Evolutionary conservation across 2,113 vertebrate genomes (phyloP).

Genomic region (Rhinopomastus cyanomelas): DNA sequence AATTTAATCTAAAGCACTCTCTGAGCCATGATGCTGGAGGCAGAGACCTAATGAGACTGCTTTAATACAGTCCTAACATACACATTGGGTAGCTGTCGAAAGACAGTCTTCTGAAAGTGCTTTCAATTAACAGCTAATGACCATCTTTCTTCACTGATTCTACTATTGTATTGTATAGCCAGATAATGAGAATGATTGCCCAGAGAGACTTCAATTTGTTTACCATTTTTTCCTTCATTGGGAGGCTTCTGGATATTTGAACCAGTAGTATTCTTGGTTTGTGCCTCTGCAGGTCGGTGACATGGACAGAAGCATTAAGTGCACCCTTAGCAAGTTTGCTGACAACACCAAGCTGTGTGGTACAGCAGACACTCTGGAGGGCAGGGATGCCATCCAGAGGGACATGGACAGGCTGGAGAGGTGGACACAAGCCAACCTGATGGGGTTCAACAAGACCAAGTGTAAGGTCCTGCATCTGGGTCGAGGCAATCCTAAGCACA

Average conservation of each 20-base stretch:
- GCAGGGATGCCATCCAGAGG: no score
- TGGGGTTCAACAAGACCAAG: no score
- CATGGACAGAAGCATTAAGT: no score
- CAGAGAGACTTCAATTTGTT: conserved; percentile 29
- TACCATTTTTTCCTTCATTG: conserved; percentile 35
- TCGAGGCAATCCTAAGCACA: no score
- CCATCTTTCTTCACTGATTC: neutral
- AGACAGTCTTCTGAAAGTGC: conserved; percentile 22
- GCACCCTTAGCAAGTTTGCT: no score
- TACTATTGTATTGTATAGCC: neutral
- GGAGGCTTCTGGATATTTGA: conserved; percentile 12
- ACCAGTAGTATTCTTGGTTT: neutral
- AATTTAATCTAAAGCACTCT: conserved; percentile 17
- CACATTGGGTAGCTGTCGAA: neutral
- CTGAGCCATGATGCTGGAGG: neutral
- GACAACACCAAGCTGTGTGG: no score
- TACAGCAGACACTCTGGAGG: no score
- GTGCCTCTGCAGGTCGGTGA: neutral
- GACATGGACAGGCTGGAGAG: no score
- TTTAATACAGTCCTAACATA: neutral
- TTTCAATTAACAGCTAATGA: conserved; percentile 45
- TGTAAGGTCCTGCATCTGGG: no score
- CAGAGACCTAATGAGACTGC: conserved; percentile 13
- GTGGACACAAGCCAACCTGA: no score
- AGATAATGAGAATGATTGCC: conserved; percentile 32